Conservation (phyloP, 2,888 invertebrate species). For the Meteorus colon region DNA sequence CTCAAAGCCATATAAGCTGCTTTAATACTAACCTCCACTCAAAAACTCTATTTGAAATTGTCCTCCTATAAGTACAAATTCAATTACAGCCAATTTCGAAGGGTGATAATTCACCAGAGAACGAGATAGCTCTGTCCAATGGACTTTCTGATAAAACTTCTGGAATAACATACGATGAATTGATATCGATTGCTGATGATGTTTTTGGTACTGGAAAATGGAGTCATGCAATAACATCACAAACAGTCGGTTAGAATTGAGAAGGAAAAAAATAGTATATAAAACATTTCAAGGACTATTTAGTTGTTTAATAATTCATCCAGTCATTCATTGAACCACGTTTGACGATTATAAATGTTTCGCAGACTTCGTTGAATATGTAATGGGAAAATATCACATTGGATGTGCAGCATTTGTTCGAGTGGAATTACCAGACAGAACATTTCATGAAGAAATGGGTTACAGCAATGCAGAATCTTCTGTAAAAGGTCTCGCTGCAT, state of each 20-base stretch:
- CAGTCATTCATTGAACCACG: background rate
- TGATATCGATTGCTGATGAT: slow-evolving; percentile 56
- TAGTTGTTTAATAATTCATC: background rate
- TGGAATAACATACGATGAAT: slow-evolving; percentile 46
- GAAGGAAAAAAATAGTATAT: slow-evolving; percentile 2
- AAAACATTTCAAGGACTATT: background rate
- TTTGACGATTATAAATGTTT: background rate
- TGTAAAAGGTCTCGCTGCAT: slow-evolving; percentile 55
- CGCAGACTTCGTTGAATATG: slow-evolving; percentile 58
- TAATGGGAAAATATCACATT: slow-evolving; percentile 56
- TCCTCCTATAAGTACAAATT: too few relatives aligned
- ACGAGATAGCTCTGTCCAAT: background rate
- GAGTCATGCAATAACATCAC: slow-evolving; percentile 58
- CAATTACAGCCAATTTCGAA: slow-evolving; percentile 42
- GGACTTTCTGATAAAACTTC: slow-evolving; percentile 13
- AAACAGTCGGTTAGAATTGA: slow-evolving; percentile 55
- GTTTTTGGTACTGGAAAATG: slow-evolving; percentile 56
- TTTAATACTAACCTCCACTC: too few relatives aligned
- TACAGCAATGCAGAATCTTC: slow-evolving; percentile 54
- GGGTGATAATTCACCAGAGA: slow-evolving; percentile 16
- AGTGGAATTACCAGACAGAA: slow-evolving; percentile 56
- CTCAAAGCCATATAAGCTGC: too few relatives aligned
- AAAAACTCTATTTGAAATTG: too few relatives aligned
- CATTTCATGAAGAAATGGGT: slow-evolving; percentile 60
- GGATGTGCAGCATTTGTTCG: slow-evolving; percentile 58